A percentile compares a stretch with the other conserved stretches of the same genome.
These are phyloP conservation scores for Microcebus ravelobensis DNA, from an alignment of 2,113 vertebrate genomes.

Conservation along the genomic window DNA sequence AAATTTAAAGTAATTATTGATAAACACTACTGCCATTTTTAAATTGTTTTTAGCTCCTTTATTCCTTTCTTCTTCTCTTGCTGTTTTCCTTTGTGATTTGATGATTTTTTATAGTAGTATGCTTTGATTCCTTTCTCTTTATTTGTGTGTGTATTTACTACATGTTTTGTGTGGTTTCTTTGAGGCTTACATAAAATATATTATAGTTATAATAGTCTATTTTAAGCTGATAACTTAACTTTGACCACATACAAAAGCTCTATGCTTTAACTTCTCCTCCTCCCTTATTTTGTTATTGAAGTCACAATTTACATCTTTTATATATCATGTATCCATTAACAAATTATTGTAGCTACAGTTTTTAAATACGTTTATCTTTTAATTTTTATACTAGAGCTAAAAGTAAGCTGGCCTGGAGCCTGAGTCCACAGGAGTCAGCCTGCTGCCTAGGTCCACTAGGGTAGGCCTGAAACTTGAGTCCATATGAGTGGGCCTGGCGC, in stretches of 20 bases:
- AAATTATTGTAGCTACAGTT: not conserved
- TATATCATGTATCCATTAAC: not conserved
- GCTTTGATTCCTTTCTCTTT: not conserved
- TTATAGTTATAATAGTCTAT: not conserved
- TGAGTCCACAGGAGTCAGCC: not conserved
- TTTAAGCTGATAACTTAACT: not conserved
- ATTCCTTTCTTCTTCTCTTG: not conserved
- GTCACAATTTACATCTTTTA: not conserved
- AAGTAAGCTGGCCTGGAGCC: not conserved
- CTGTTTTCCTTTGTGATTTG: not conserved
- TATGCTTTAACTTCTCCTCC: not conserved
- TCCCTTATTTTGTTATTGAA: not conserved
- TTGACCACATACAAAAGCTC: not conserved
- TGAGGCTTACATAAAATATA: not conserved
- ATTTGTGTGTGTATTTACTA: not conserved
- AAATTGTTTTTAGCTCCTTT: not conserved
- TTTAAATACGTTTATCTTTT: not conserved
- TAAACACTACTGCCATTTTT: not conserved
- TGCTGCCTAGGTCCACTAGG: not conserved
- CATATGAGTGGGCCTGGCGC: not conserved
- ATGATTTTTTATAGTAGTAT: not conserved
- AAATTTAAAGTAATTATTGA: not conserved
- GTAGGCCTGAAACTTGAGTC: not conserved
- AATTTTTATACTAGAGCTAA: not conserved
- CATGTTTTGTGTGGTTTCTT: not conserved